These are phyloP conservation scores for Gallirallus australis DNA, from an alignment of 2,797 vertebrate species.

Conservation along the genomic window DNA sequence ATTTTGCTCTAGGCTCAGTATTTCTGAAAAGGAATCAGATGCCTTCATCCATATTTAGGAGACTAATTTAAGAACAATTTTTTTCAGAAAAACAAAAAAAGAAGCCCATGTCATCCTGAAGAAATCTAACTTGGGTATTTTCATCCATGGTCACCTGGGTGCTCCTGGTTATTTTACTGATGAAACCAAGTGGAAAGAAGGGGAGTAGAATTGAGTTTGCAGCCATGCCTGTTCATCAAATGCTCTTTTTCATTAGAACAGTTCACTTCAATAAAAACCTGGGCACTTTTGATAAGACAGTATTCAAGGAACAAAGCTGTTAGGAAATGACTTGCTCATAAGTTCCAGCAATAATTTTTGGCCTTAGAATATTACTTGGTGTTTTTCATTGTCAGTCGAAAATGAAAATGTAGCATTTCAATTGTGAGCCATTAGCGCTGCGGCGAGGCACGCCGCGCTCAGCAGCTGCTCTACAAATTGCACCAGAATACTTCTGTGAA, in stretches of 20 bases:
- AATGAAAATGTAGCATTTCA: conserved; percentile 81
- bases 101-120: not conserved
- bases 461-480: conserved; percentile 79
- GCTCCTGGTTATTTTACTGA: conserved; percentile 41
- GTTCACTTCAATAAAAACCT: conserved; percentile 71
- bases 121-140: conserved; percentile 2
- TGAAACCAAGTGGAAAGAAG: conserved; percentile 30
- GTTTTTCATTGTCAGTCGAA: conserved; percentile 78
- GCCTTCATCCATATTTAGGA: conserved; percentile 38
- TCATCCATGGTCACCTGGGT: conserved; percentile 45
- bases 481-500: conserved; percentile 76
- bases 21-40: conserved; percentile 35
- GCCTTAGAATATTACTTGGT: conserved; percentile 74
- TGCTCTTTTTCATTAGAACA: conserved; percentile 72
- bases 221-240: conserved; percentile 55
- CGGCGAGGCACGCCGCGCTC: conserved; percentile 51
- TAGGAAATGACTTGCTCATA: conserved; percentile 76
- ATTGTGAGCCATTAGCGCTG: conserved; percentile 72
- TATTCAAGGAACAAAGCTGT: conserved; percentile 72
- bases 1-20: not conserved
- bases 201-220: conserved; percentile 26
- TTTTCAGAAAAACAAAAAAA: not conserved
- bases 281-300: conserved; percentile 74
- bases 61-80: conserved; percentile 2
- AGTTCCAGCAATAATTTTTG: conserved; percentile 76